Base-by-base conservation (phyloP, 2,888 invertebrate genomes). In the Hyppa rectilinea region DNA sequence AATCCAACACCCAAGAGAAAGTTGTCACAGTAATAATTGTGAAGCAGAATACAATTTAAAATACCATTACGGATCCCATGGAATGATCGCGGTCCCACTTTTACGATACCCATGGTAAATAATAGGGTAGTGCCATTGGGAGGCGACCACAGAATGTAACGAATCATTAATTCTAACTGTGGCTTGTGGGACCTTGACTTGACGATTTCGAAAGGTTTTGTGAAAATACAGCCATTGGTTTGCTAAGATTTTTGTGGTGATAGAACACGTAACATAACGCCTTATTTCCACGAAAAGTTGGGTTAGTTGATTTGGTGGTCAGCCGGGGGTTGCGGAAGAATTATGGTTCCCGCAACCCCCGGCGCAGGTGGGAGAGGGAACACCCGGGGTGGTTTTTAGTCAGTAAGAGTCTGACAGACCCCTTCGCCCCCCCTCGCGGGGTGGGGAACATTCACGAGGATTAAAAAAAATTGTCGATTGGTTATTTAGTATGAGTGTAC, bases 111-210 rank as follows among this genome's bases (percentile, higher is more conserved):
- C 56, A 34, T 23, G 23, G 60, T 64, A 52, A 77, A 70, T 70
- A 49, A 64, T 56, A 56, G 59, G 36, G 23, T 29, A 50, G 38
- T 49, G 47, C 34, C 12, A 23, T 63, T 60, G 10, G 10, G 23
- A 34, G 20, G 43, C 10, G 47, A 62, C 78, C 71, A 49, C 52
- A 53, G 26, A 49, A 65, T 55, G 38, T 45, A 55, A 77, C 58
- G 61, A 81, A 34, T 58, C 78, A 81, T 78, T 78, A 77, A 81
- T 78, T 81, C 52, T 81, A 62, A 62, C 64, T 49, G 61, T 34
- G 71, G 71, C 10, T 63, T 61, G 38, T 62, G 40, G 9, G 70
- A 69, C 61, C 40, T 61, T 49, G 29, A 53, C 49, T 65, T 78
- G 64, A 65, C 58, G 50, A n/a, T 53, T 77, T 70, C 64, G 52